These are phyloP conservation scores for Lissonota sp. DNA, from an alignment of 2,888 invertebrate species.

Conservation along the genomic window DNA sequence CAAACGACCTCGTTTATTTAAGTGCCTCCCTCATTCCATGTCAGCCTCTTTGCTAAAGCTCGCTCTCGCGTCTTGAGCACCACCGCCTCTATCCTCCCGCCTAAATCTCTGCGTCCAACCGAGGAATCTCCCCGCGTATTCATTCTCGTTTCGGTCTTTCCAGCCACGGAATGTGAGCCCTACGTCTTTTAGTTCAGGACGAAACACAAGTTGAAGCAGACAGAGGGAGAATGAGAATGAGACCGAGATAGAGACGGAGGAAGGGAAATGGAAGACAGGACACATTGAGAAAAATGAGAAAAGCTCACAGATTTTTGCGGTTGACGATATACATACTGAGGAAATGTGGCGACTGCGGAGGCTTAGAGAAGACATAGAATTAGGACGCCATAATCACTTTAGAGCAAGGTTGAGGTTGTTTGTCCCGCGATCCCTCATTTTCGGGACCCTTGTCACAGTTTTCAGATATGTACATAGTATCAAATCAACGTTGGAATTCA, in stretches of 20 bases:
- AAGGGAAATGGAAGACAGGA: neutral
- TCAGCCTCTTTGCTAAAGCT: constrained; percentile 38
- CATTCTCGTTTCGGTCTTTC: constrained; percentile 47
- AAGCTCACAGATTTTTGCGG: neutral
- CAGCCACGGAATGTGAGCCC: constrained; percentile 4
- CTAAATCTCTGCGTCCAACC: constrained; percentile 54
- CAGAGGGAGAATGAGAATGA: neutral
- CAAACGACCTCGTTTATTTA: constrained; percentile 77
- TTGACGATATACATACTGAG: neutral
- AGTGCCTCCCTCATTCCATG: constrained; percentile 62
- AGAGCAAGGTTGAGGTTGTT: constrained; percentile 10
- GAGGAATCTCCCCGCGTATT: constrained; percentile 60
- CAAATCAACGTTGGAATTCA: no score
- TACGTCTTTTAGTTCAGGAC: constrained; percentile 18
- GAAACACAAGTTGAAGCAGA: constrained; percentile 18
- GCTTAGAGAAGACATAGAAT: neutral
- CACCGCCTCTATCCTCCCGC: neutral
- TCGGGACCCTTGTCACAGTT: neutral
- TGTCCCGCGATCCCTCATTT: constrained; percentile 11
- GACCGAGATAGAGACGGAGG: neutral
- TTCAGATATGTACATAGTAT: no score
- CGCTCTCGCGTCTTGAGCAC: constrained; percentile 39
- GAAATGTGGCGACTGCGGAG: neutral
- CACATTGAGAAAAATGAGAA: constrained; percentile 30
- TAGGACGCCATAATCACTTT: constrained; percentile 12